Base-by-base conservation (phyloP, 2,888 invertebrate species). In the Nineta flava region DNA sequence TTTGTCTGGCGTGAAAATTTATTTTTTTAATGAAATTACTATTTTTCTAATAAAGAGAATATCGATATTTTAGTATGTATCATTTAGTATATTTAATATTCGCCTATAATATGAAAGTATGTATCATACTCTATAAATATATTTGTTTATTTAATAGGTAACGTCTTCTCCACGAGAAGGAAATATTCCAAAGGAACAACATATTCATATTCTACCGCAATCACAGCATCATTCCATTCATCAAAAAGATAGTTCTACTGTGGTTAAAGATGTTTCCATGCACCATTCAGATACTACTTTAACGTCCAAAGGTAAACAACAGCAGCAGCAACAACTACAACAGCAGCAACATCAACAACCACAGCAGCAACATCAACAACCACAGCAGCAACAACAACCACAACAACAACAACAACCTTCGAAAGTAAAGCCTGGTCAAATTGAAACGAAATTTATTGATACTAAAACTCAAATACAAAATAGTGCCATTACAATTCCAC, bases 281-380 rank as follows among this genome's bases (percentile, higher is more conserved):
- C 38, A 38, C 3, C 38, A 38, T 38, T 38, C 38, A 38, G 38
- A 38, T 6, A 38, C 38, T 12, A 38, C 38, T n/a, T 38, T 38
- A 43, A 42, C 26, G 26, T 26, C 26, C 7, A 26, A 26, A 26
- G 26, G 26, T 26, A 52, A 55, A 46, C 56, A 55, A 19, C 57
- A 56, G 34, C 51, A 55, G 17, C 54, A 51, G 31, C 43, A 47
- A 13, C 54, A 54, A 45, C 45, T 51, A 46, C 56, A 55, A 19
- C 57, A 56, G 34, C 51, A 55, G 17, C 54, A 51, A 21, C 43
- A 47, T 38, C 46, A 13, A 35, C 49, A 55, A 46, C 56, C 55
- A 19, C 57, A 56, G 34, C 51, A 55, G 17, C 54, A 51, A 21
- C 43, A 47, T n/a, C n/a, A n/a, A n/a, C n/a, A 55, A 46, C 56